Percentiles rank a stretch among this genome's conserved stretches.
phyloP scores from a whole-genome alignment of 2,797 vertebrate species.

The Phalloptychus januarius region DNA sequence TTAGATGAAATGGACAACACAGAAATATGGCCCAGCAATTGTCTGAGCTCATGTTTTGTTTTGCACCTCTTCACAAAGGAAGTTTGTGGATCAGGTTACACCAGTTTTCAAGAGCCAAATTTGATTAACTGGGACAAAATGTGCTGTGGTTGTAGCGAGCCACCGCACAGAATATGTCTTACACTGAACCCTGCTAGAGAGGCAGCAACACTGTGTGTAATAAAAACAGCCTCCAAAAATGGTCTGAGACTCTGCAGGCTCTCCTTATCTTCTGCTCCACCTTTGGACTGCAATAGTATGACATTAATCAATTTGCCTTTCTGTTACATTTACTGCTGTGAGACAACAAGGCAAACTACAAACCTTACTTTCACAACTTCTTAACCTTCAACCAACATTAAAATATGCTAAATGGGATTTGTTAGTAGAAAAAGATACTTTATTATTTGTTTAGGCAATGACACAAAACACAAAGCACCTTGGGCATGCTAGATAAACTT shows the following conservation, averaged over 20 bases:
- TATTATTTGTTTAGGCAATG: neutral
- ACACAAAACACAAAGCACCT: conserved; percentile 6
- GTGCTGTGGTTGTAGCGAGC: conserved; percentile 13
- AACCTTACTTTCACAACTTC: neutral
- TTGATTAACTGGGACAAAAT: conserved; percentile 12
- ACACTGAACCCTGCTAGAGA: conserved; percentile 26
- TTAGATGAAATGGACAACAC: conserved; percentile 13
- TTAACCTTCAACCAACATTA: neutral
- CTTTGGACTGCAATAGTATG: conserved; percentile 33
- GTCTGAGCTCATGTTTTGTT: conserved; percentile 25
- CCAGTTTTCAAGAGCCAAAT: conserved; percentile 23
- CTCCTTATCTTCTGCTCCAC: conserved; percentile 50
- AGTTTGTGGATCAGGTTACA: conserved; percentile 57
- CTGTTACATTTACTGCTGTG: conserved; percentile 9
- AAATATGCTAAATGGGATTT: neutral
- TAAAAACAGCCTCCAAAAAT: conserved; percentile 19
- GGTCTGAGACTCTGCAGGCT: conserved; percentile 15
- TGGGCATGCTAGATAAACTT: neutral
- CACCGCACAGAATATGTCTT: conserved; percentile 18
- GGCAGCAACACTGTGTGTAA: conserved; percentile 13
- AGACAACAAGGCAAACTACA: conserved; percentile 26
- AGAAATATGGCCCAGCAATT: conserved; percentile 37
- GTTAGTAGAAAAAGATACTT: neutral
- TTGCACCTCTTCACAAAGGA: conserved; percentile 25
- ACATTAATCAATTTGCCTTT: neutral